A percentile compares a stretch with the other conserved stretches of the same genome.
phyloP scores from a whole-genome alignment of 2,888 invertebrate genomes.

The Pterostichus madidus region DNA sequence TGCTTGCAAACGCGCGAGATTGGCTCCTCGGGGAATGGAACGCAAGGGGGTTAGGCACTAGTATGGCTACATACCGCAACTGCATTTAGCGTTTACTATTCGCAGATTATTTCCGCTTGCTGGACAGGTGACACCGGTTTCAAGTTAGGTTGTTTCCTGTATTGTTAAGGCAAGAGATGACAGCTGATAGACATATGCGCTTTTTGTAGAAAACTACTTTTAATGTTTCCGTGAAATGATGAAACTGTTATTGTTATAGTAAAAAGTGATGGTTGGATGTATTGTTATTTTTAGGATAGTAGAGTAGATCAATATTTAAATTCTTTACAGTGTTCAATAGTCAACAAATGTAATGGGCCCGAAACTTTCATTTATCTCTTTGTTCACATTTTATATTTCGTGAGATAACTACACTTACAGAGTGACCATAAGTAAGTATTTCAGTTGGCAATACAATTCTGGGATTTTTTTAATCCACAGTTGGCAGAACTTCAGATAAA shows the following conservation, averaged over 20 bases:
- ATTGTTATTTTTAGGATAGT: conserved; percentile 14
- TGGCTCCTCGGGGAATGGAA: no score
- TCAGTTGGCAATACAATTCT: no score
- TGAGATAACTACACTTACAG: neutral
- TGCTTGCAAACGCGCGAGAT: neutral
- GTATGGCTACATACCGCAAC: conserved; percentile 42
- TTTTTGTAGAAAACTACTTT: neutral
- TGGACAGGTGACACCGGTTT: conserved; percentile 54
- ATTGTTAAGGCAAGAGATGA: conserved; percentile 29
- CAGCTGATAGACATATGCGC: conserved; percentile 36
- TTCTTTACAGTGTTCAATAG: conserved; percentile 2
- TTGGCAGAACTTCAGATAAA: no score
- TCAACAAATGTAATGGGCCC: neutral
- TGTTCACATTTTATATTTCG: neutral
- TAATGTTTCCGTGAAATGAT: neutral
- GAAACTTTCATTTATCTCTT: neutral
- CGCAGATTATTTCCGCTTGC: conserved; percentile 51
- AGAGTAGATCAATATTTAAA: conserved; percentile 15
- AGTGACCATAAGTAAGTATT: no score
- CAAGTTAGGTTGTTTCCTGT: conserved; percentile 20
- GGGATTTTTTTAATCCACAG: no score
- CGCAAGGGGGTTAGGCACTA: neutral
- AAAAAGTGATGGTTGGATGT: neutral
- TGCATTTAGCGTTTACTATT: conserved; percentile 22
- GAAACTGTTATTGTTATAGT: neutral